phyloP scores from a whole-genome alignment of 2,797 vertebrate species.

The Acanthurus tractus region DNA sequence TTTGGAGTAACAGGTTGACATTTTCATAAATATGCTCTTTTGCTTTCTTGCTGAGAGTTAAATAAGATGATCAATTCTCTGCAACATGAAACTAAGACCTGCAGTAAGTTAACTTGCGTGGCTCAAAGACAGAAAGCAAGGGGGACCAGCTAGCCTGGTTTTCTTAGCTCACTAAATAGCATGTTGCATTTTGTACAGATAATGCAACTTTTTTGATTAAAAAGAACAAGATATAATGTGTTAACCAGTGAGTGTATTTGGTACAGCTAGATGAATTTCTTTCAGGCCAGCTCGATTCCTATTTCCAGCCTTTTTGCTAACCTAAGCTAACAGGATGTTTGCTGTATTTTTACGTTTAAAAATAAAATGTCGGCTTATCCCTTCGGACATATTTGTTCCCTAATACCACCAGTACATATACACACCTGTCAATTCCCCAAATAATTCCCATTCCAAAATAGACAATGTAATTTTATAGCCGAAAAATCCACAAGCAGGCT shows the following conservation, averaged over 20 bases:
- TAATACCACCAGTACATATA: no score
- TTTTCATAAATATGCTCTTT: background rate
- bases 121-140: background rate
- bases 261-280: background rate
- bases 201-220: no score
- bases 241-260: background rate
- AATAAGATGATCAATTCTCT: background rate
- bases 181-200: background rate
- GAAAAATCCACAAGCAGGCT: background rate
- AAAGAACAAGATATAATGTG: no score
- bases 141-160: no score
- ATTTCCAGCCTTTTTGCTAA: background rate
- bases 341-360: background rate
- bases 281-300: background rate
- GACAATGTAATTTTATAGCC: background rate
- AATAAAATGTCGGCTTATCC: no score
- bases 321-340: background rate
- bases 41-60: conserved; percentile 1
- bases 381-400: background rate
- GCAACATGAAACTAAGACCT: background rate
- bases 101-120: background rate
- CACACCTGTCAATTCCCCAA: background rate
- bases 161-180: background rate
- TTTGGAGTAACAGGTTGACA: conserved; percentile 20
- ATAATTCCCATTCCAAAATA: background rate